Base-by-base conservation (phyloP, 2,888 invertebrate genomes). In the Tetrapedia diversipes region DNA sequence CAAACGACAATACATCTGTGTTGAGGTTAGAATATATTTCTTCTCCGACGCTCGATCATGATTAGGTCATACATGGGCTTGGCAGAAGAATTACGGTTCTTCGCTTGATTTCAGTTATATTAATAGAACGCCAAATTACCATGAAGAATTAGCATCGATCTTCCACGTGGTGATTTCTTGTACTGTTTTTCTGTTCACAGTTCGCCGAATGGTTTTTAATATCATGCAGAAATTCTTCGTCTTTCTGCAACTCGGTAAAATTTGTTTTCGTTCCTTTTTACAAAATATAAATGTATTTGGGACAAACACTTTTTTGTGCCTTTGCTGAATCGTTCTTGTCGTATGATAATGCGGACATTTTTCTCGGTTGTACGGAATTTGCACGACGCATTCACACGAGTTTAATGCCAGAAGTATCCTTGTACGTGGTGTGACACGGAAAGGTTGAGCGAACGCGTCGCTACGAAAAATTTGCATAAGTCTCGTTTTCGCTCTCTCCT, bases 11-110 rank as follows among this genome's bases (percentile, higher is more conserved):
- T 24, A 16, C 16, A 19, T 45, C 8, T 22, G 10, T 7, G 16
- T 41, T 49, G 19, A 54, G 47, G 29, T 29, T 53, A 8, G 22
- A 22, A 51, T 69, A 41, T 27, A 47, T 74, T 67, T 81, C 70
- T 69, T 8, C 68, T 37, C 8, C 51, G 37, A 8, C 37, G 29
- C 24, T 47, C 53, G 70, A 70, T 72, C 61, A 56, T 81, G 86
- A 85, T 89, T 88, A 89, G 87, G 83, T 89, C 89, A 89, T 86
- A 84, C 71, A 85, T 87, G 87, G 89, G 89, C 89, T 89, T 86
- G 89, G 89, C 88, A 67, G 67, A 41, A 81, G 75, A 82, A 79
- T 81, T 81, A 65, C 81, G 79, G 81, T 72, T 81, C 83, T 82
- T 86, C 88, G 87, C 82, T 87, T 89, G 86, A 89, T 88, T 89